phyloP scores from a whole-genome alignment of 2,888 invertebrate species.

The Physocephala rufipes region DNA sequence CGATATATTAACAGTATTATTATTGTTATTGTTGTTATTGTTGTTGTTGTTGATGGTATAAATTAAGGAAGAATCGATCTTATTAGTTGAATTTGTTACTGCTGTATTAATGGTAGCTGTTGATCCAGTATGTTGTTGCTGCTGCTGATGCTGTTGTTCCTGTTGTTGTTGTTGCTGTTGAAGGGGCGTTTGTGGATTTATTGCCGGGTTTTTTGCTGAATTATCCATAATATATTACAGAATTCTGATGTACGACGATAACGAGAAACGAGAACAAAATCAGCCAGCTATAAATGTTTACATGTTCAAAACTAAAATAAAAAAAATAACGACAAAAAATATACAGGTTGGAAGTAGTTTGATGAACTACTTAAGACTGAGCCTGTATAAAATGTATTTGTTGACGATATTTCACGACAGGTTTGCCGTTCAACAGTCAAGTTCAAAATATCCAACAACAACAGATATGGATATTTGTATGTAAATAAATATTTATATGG shows the following conservation, averaged over 20 bases:
- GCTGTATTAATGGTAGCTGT: constrained; percentile 48
- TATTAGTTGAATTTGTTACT: constrained; percentile 39
- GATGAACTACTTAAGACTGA: not conserved
- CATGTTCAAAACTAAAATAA: constrained; percentile 18
- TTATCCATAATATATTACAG: constrained; percentile 61
- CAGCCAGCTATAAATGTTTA: constrained; percentile 24
- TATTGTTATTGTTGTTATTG: constrained; percentile 49
- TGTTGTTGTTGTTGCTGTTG: constrained; percentile 50
- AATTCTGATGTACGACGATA: constrained; percentile 33
- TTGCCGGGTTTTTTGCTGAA: constrained; percentile 52
- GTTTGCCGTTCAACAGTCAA: constrained; percentile 20
- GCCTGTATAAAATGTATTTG: not conserved
- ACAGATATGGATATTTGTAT: not conserved
- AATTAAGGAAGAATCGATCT: constrained; percentile 28
- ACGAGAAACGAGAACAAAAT: constrained; percentile 31
- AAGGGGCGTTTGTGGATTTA: constrained; percentile 33
- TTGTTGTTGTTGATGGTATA: constrained; percentile 42
- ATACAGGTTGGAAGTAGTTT: not conserved
- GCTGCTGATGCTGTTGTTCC: too few relatives aligned
- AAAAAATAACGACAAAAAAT: not conserved
- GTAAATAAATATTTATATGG: too few relatives aligned
- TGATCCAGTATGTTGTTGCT: constrained; percentile 47
- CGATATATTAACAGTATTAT: constrained; percentile 45
- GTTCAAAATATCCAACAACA: constrained; percentile 6
- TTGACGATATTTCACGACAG: not conserved